Base-by-base conservation (phyloP, 2,797 vertebrate genomes). In the Pipistrellus nathusii region DNA sequence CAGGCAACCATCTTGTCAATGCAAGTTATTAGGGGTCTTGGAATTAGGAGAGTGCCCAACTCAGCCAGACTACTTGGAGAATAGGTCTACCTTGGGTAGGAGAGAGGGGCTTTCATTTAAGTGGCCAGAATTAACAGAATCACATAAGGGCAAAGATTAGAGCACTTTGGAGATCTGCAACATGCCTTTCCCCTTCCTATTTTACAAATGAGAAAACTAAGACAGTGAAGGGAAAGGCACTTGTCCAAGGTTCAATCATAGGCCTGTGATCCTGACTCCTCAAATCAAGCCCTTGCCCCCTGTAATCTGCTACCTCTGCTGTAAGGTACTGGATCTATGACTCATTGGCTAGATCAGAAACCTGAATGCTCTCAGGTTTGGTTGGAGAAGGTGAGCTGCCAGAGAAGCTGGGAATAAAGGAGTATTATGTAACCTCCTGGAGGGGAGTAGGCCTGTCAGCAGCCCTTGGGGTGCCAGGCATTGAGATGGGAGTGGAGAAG, bases 391-490 rank as follows among this genome's bases (percentile, higher is more conserved):
- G 80, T 91, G 91, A 98, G 96, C 96, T 98, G 97, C 94, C 93
- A 96, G 94, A 96, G 86, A 92, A 80, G 71, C 96, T 96, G 71
- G 91, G 10, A 27, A 89, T 44, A 94, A 38, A 77, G 96, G 95
- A 96, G 38, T 48, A 82, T 98, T 98, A 98, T 97, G 96, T 98
- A 98, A 98, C 97, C 77, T 93, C 84, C 48, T 94, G 73, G 91
- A 97, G 88, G 11, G 57, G 80, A 97, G 96, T 66, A 97, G 96
- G 23, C 88, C 83, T 94, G 76, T 95, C 95, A 14, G 20, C 88
- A 2, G 30, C 90, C 76, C 91, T 77, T 97, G 85, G 77, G 91
- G 91, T 97, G 80, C 25, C 72, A 97, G 88, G 84, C 75, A 77
- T 35, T 94, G 51, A 71, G 89, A 80, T 91, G 44, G 18, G 27